phyloP scores from a whole-genome alignment of 2,797 vertebrate species.

The Centropyge bicolor region DNA sequence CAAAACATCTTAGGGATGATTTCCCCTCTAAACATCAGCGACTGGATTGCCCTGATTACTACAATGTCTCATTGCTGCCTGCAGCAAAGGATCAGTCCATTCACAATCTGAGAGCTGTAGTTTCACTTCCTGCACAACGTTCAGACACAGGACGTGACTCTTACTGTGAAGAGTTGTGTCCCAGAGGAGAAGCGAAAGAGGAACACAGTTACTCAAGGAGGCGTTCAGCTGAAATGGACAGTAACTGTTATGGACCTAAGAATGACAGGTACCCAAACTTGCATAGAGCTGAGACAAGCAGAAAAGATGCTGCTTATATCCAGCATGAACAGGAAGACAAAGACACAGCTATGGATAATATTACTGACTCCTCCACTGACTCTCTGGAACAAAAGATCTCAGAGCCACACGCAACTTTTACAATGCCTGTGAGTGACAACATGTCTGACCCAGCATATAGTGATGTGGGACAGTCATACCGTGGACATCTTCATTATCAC shows the following conservation, averaged over 20 bases:
- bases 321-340: constrained; percentile 1
- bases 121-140: constrained; percentile 21
- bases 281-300: constrained; percentile 12
- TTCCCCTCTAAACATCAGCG: constrained; percentile 26
- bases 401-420: constrained; percentile 7
- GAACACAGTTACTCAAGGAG: constrained; percentile 35
- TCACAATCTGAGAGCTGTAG: not conserved
- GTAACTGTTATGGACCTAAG: not conserved
- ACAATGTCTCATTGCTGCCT: not conserved
- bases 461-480: constrained; percentile 45
- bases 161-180: constrained; percentile 12
- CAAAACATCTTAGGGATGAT: constrained; percentile 24
- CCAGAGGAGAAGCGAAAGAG: constrained; percentile 42
- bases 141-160: constrained; percentile 31
- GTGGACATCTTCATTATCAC: constrained; percentile 60
- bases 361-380: not conserved
- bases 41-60: constrained; percentile 26
- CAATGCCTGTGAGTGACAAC: constrained; percentile 7
- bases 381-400: constrained; percentile 19
- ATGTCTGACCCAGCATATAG: constrained; percentile 3
- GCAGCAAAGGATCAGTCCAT: constrained; percentile 4
- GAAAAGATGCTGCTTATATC: not conserved
- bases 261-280: constrained; percentile 15
- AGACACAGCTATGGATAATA: constrained; percentile 2
- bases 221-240: constrained; percentile 2